Evolutionary conservation across 2,888 invertebrate genomes (phyloP).

Genomic region (Sympetrum striolatum): DNA sequence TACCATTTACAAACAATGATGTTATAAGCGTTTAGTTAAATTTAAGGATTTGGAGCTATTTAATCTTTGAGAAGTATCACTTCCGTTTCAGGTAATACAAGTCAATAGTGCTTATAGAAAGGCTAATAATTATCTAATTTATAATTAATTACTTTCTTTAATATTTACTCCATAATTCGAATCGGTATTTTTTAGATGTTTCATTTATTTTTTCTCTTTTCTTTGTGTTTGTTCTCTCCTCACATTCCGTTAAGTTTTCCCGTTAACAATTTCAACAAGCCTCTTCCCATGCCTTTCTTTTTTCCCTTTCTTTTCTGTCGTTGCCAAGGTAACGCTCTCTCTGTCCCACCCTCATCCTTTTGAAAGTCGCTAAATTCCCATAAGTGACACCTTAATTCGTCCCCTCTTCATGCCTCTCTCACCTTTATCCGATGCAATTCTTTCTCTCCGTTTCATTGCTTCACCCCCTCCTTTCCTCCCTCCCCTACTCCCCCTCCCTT

Average conservation of each 20-base stretch:
- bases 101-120: no score
- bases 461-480: not conserved
- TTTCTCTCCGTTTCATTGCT: no score
- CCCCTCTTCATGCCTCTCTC: not conserved
- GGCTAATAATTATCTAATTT: no score
- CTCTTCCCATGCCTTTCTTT: not conserved
- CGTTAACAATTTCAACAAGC: not conserved
- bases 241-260: not conserved
- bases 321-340: not conserved
- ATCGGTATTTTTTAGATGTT: no score
- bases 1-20: no score
- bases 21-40: no score
- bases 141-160: not conserved
- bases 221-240: not conserved
- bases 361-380: not conserved
- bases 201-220: no score
- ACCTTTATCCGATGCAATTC: not conserved
- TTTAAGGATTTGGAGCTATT: no score
- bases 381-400: not conserved
- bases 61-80: no score
- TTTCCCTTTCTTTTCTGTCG: not conserved
- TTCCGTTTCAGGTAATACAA: no score
- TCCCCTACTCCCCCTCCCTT: not conserved
- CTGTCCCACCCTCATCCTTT: not conserved
- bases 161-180: no score